Conservation (phyloP, 2,113 vertebrate genomes). For the Mixornis gularis region DNA sequence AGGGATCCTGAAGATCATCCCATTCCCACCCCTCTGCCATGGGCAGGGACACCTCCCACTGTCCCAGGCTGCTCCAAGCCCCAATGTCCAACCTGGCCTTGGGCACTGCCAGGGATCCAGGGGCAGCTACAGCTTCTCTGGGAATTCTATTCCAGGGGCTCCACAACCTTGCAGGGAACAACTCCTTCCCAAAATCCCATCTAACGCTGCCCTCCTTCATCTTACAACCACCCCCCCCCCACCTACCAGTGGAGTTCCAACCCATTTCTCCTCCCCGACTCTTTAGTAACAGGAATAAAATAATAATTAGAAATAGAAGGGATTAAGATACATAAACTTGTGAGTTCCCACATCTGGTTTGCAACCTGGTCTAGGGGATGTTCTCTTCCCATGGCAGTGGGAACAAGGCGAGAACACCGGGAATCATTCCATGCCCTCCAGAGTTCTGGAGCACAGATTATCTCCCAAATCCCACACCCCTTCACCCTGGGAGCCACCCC, state of each 20-base stretch:
- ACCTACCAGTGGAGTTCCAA: neutral
- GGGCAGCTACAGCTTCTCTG: neutral
- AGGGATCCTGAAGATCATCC: neutral
- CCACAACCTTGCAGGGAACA: neutral
- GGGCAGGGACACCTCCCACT: neutral
- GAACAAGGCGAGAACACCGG: neutral
- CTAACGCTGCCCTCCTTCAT: accelerated
- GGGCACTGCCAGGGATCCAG: neutral
- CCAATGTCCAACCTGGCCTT: neutral
- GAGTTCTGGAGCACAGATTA: neutral
- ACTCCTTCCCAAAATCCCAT: neutral
- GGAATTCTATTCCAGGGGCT: accelerated
- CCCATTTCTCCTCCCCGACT: neutral
- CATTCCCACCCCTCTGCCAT: neutral
- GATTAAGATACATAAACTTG: neutral
- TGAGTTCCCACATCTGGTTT: neutral
- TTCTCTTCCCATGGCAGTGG: neutral
- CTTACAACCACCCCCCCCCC: neutral
- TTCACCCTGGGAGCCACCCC: accelerated
- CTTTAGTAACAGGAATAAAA: neutral
- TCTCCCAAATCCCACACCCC: neutral
- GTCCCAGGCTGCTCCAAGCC: neutral
- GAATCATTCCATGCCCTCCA: neutral
- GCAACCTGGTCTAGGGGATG: neutral
- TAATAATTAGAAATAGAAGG: neutral